Evolutionary conservation across 2,113 vertebrate genomes (phyloP).

Genomic region (Puffinus mauretanicus): DNA sequence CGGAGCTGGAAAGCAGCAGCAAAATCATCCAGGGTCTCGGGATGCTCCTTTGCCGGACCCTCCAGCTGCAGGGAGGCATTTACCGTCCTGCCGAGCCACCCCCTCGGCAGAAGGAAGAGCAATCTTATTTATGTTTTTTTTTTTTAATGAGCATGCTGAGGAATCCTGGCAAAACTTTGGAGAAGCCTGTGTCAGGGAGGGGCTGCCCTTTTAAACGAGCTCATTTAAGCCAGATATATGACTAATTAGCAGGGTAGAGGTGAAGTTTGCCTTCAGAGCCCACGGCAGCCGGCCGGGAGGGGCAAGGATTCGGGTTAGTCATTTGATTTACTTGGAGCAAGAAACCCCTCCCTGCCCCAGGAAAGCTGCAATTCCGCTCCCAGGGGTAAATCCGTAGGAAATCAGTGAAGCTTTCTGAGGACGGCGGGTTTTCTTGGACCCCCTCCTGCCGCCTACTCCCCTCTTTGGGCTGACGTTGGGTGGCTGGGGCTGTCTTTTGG

Average conservation of each 20-base stretch:
- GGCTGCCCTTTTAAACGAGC: background rate
- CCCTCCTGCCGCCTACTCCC: background rate
- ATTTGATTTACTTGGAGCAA: background rate
- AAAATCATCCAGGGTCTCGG: too few species aligned
- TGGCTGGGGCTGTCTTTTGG: background rate
- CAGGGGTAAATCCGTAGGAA: background rate
- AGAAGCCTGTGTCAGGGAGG: background rate
- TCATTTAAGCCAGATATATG: background rate
- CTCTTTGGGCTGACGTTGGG: background rate
- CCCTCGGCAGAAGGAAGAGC: background rate
- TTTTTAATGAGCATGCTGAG: accelerated
- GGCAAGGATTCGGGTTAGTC: background rate
- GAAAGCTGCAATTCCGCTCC: background rate
- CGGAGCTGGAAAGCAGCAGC: background rate
- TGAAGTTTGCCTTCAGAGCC: background rate
- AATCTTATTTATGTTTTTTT: background rate
- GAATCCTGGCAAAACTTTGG: background rate
- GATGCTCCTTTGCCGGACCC: background rate
- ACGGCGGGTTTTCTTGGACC: accelerated
- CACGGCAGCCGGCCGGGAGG: background rate
- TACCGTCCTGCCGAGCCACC: background rate
- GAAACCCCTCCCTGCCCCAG: background rate
- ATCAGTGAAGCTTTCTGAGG: background rate
- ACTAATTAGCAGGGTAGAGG: background rate
- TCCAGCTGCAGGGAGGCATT: background rate